Evolutionary conservation across 2,113 vertebrate species (phyloP).

Genomic region (Mormyrus lacerda): DNA sequence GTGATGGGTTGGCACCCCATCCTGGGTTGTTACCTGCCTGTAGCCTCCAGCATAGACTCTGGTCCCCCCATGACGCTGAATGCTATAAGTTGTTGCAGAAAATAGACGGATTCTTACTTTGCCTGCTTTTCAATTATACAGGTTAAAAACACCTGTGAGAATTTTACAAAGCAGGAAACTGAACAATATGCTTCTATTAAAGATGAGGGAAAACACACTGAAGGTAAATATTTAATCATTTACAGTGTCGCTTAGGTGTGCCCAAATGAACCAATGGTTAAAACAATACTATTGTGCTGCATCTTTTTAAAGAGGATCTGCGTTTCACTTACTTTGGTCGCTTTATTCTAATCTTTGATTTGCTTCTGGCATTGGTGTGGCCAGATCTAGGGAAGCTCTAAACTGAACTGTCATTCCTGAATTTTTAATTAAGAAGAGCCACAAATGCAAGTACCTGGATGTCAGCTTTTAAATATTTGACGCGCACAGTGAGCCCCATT

Average conservation of each 20-base stretch:
- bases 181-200: background rate
- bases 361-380: background rate
- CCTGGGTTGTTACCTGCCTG: too few relatives aligned
- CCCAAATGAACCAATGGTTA: background rate
- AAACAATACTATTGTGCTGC: background rate
- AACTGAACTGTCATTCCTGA: conserved; percentile 30
- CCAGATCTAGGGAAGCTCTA: conserved; percentile 24
- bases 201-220: background rate
- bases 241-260: background rate
- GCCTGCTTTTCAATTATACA: background rate
- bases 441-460: conserved; percentile 25
- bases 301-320: background rate
- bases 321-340: background rate
- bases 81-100: too few relatives aligned
- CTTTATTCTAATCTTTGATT: background rate
- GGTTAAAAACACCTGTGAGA: background rate
- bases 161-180: background rate
- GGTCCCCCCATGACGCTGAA: too few relatives aligned
- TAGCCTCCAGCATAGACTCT: too few relatives aligned
- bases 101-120: background rate
- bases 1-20: too few relatives aligned
- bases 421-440: conserved; percentile 43
- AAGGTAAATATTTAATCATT: background rate
- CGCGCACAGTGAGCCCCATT: conserved; percentile 19
- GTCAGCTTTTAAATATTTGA: conserved; percentile 40